phyloP scores from a whole-genome alignment of 2,113 vertebrate species.

The Phaethon lepturus region DNA sequence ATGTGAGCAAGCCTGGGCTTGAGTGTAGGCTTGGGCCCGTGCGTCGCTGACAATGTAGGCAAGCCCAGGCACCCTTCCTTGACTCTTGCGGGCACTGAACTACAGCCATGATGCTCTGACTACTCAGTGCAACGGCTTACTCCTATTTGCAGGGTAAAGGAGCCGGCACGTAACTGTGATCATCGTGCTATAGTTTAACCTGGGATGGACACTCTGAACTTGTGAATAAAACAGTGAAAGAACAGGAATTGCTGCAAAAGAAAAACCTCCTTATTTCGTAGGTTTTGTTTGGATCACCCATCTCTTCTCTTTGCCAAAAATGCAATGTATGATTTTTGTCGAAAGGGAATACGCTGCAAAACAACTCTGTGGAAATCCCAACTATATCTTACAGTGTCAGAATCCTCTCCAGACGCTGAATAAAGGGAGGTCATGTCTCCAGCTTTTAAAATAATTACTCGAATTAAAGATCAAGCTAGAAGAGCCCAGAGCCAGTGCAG shows the following conservation, averaged over 20 bases:
- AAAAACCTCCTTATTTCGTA: fast-evolving
- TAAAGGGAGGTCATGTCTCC: background rate
- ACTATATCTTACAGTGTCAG: background rate
- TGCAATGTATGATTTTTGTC: background rate
- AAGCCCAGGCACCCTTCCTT: constrained; percentile 15
- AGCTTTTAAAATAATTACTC: constrained; percentile 62
- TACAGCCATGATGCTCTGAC: background rate
- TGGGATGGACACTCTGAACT: fast-evolving
- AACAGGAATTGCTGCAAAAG: background rate
- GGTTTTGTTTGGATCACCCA: background rate
- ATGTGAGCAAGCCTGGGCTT: constrained; percentile 48
- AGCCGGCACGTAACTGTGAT: fast-evolving
- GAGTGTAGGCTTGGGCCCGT: background rate
- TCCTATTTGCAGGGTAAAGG: background rate
- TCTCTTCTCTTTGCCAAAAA: background rate
- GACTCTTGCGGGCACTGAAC: background rate
- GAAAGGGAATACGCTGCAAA: background rate
- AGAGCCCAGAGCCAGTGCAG: constrained; percentile 30
- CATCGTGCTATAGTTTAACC: background rate
- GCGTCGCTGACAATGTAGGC: background rate
- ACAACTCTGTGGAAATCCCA: background rate
- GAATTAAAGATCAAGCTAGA: background rate
- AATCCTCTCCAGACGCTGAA: background rate
- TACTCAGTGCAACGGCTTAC: background rate
- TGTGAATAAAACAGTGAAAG: background rate